These are phyloP conservation scores for Lasioglossum villosulum DNA, from an alignment of 2,888 invertebrate species.

Conservation along the genomic window DNA sequence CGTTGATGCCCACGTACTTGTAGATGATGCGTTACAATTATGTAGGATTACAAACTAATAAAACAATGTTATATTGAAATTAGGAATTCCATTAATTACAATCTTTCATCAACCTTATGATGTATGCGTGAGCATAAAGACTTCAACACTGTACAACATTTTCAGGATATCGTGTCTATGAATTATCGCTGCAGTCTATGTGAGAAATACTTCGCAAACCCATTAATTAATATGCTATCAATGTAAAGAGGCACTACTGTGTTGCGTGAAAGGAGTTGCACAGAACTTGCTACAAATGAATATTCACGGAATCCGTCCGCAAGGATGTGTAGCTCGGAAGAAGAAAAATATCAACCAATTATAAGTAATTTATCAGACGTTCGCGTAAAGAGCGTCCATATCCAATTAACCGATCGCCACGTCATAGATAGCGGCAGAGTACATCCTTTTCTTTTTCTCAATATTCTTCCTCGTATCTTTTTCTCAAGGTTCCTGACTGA, in stretches of 20 bases:
- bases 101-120: too few species aligned
- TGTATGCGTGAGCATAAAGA: too few species aligned
- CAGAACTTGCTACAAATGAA: constrained; percentile 14
- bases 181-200: too few species aligned
- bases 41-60: too few species aligned
- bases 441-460: constrained; percentile 26
- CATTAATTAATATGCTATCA: neutral
- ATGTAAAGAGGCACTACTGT: neutral
- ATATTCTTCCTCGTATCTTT: constrained; percentile 25
- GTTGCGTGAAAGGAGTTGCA: neutral
- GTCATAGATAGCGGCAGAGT: constrained; percentile 18
- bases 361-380: constrained; percentile 44
- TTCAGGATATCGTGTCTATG: too few species aligned
- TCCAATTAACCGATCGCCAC: constrained; percentile 34
- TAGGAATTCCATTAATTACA: too few species aligned
- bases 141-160: too few species aligned
- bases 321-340: neutral
- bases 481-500: constrained; percentile 59
- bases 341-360: constrained; percentile 42
- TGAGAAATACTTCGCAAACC: neutral
- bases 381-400: constrained; percentile 41
- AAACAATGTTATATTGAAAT: too few species aligned
- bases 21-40: too few species aligned
- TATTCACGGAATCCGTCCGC: constrained; percentile 32
- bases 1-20: too few species aligned